phyloP scores from a whole-genome alignment of 2,888 invertebrate species.

The Scaptomyza parva region DNA sequence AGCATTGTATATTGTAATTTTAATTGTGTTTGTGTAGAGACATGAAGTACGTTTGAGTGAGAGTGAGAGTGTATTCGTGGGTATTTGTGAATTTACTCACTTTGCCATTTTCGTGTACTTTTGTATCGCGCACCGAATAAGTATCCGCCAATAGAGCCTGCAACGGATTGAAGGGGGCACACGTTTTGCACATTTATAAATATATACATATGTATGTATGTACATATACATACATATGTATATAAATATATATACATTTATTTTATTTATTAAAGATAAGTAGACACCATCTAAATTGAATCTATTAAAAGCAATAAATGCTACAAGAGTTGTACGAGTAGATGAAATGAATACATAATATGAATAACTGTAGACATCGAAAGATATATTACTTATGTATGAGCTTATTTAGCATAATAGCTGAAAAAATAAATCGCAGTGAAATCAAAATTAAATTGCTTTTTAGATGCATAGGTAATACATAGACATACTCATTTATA shows the following conservation, averaged over 20 bases:
- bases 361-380: conserved; percentile 1
- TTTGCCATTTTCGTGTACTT: conserved; percentile 95
- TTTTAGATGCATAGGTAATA: conserved; percentile 34
- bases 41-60: conserved; percentile 10
- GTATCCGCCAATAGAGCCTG: conserved; percentile 88
- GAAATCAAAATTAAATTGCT: conserved; percentile 7
- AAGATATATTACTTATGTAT: background rate
- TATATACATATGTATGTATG: too few species aligned
- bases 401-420: background rate
- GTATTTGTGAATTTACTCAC: conserved; percentile 85
- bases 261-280: too few species aligned
- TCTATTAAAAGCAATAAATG: conserved; percentile 18
- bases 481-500: background rate
- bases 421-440: background rate
- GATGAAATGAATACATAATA: conserved; percentile 18
- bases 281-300: conserved; percentile 32
- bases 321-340: conserved; percentile 14
- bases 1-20: conserved; percentile 20
- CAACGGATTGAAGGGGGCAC: conserved; percentile 76
- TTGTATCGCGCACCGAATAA: conserved; percentile 86
- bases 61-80: conserved; percentile 34
- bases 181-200: conserved; percentile 75
- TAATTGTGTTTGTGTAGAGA: background rate
- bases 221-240: too few species aligned
- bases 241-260: too few species aligned